Conservation (phyloP, 2,888 invertebrate species). For the Busseola fusca region DNA sequence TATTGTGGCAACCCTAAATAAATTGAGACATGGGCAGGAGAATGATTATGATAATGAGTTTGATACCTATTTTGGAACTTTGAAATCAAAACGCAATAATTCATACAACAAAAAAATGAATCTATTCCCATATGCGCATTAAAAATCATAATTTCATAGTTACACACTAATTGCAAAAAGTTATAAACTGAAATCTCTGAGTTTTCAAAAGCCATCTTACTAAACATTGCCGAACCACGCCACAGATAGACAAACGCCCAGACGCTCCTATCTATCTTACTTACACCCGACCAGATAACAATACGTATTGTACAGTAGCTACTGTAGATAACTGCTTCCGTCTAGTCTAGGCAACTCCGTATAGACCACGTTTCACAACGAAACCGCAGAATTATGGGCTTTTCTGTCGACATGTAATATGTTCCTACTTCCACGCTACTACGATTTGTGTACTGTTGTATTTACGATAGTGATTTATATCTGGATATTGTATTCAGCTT, state of each 20-base stretch:
- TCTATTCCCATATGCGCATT: neutral
- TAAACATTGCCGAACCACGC: neutral
- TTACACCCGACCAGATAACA: constrained; percentile 30
- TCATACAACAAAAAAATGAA: no score
- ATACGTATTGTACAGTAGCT: constrained; percentile 27
- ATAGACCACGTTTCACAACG: constrained; percentile 18
- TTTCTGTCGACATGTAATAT: constrained; percentile 8
- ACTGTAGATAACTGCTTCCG: constrained; percentile 23
- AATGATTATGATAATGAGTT: neutral
- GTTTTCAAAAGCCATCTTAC: constrained; percentile 1
- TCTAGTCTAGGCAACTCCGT: constrained; percentile 7
- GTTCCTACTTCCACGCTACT: constrained; percentile 30
- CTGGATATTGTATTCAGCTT: constrained; percentile 11
- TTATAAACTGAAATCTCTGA: neutral
- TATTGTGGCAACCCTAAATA: neutral
- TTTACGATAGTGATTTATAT: constrained; percentile 5
- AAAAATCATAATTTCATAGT: neutral
- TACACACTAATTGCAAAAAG: neutral
- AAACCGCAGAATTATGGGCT: constrained; percentile 35
- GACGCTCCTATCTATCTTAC: constrained; percentile 13
- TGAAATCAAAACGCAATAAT: neutral
- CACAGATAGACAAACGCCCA: constrained; percentile 7
- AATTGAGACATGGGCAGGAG: neutral
- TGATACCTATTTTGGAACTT: neutral
- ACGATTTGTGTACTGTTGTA: constrained; percentile 33